Conservation (phyloP, 2,113 vertebrate genomes). For the Gallinago jamesoni region DNA sequence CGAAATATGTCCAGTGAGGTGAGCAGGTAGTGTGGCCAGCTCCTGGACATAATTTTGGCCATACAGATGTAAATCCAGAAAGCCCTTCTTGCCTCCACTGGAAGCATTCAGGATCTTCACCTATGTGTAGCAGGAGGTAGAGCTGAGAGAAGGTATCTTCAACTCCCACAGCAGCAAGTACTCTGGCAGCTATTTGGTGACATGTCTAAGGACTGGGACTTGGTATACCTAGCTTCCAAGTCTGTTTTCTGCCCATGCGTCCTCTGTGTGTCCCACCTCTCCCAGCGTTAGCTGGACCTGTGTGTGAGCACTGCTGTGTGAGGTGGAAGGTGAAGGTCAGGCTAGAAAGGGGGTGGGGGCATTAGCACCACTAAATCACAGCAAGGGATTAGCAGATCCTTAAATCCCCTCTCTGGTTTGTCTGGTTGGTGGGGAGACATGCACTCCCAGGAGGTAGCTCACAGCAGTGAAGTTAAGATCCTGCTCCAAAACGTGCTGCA, state of each 20-base stretch:
- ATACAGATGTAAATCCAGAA: neutral
- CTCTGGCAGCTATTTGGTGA: neutral
- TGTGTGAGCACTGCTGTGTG: neutral
- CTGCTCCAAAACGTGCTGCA: fast-evolving
- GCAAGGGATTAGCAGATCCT: neutral
- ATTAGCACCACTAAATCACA: neutral
- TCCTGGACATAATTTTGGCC: neutral
- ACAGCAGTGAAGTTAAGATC: neutral
- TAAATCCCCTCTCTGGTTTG: neutral
- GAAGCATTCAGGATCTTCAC: neutral
- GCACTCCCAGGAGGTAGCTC: neutral
- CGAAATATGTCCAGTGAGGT: neutral
- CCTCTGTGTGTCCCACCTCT: neutral
- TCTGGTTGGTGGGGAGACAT: neutral
- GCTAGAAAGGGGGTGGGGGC: neutral
- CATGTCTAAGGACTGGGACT: neutral
- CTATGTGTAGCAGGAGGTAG: neutral
- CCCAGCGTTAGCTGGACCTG: neutral
- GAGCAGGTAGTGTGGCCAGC: neutral
- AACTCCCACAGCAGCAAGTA: neutral
- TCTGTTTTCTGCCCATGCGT: neutral
- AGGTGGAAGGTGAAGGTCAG: fast-evolving
- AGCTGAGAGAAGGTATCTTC: neutral
- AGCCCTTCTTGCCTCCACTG: neutral
- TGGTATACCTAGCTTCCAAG: neutral